A percentile compares a stretch with the other conserved stretches of the same genome.
Evolutionary conservation across 1,140 invertebrate species (phyloP).

Genomic region (Cydia splendana): DNA sequence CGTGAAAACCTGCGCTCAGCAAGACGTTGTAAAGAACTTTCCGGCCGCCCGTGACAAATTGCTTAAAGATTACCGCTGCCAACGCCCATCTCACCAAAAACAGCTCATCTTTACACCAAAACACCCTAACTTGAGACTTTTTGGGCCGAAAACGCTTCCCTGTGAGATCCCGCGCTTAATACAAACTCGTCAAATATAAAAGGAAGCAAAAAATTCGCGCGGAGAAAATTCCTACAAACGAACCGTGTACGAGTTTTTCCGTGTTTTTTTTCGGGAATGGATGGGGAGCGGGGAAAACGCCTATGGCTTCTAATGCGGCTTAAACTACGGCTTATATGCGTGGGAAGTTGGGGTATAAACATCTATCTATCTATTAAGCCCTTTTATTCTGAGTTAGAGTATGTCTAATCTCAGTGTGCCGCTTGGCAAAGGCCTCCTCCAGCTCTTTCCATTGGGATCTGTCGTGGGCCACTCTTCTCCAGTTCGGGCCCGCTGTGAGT

Average conservation of each 20-base stretch:
- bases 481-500: too few relatives aligned
- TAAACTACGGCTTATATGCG: too few relatives aligned
- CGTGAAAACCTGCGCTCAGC: not conserved
- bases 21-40: conserved; percentile 30
- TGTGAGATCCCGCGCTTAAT: conserved; percentile 22
- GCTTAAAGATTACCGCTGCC: conserved; percentile 30
- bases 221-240: conserved; percentile 28
- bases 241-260: conserved; percentile 17
- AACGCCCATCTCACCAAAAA: not conserved
- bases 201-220: conserved; percentile 27
- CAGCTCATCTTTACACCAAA: not conserved
- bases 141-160: not conserved
- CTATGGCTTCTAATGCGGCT: not conserved
- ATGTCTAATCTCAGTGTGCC: too few relatives aligned
- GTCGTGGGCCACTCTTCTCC: too few relatives aligned
- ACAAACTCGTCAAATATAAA: conserved; percentile 32
- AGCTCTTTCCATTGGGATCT: too few relatives aligned
- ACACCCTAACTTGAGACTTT: not conserved
- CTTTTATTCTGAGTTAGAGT: too few relatives aligned
- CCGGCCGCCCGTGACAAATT: conserved; percentile 27
- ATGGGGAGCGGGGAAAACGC: not conserved
- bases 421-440: too few relatives aligned
- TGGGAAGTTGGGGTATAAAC: too few relatives aligned
- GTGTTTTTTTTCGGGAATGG: conserved; percentile 29
- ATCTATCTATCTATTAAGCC: too few relatives aligned